These are phyloP conservation scores for Morus bassanus DNA, from an alignment of 2,797 vertebrate species.

Conservation along the genomic window DNA sequence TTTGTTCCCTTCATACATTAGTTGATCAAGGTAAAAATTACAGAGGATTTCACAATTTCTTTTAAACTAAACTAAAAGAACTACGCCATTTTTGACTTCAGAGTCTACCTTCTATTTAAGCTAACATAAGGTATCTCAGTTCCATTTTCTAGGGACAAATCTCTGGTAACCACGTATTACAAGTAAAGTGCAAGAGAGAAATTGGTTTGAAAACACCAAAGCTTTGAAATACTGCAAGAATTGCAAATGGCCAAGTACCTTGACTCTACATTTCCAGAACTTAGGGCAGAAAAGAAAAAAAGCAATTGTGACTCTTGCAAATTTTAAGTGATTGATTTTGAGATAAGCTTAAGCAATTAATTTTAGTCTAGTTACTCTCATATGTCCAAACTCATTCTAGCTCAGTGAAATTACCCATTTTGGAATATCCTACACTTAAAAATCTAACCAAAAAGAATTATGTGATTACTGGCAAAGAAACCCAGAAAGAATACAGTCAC, in stretches of 20 bases:
- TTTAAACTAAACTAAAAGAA: neutral
- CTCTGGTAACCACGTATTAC: neutral
- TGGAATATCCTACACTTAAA: neutral
- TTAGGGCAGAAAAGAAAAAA: neutral
- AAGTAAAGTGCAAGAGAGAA: neutral
- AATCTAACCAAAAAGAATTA: neutral
- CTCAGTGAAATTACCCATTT: neutral
- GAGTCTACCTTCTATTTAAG: neutral
- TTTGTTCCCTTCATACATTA: neutral
- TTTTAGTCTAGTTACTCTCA: neutral
- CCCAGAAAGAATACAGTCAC: neutral
- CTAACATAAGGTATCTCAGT: neutral
- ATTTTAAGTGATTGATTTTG: neutral
- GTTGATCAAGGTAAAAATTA: neutral
- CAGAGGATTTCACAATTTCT: neutral
- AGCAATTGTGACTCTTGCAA: neutral
- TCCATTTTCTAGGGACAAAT: neutral
- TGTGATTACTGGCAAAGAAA: neutral
- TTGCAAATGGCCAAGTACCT: neutral
- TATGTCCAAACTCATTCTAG: neutral
- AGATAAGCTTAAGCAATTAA: neutral
- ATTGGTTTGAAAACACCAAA: neutral
- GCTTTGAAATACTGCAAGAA: neutral
- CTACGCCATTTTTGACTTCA: neutral
- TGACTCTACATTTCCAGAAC: neutral